These are phyloP conservation scores for Pollenia amentaria DNA, from an alignment of 2,888 invertebrate genomes.

Conservation along the genomic window DNA sequence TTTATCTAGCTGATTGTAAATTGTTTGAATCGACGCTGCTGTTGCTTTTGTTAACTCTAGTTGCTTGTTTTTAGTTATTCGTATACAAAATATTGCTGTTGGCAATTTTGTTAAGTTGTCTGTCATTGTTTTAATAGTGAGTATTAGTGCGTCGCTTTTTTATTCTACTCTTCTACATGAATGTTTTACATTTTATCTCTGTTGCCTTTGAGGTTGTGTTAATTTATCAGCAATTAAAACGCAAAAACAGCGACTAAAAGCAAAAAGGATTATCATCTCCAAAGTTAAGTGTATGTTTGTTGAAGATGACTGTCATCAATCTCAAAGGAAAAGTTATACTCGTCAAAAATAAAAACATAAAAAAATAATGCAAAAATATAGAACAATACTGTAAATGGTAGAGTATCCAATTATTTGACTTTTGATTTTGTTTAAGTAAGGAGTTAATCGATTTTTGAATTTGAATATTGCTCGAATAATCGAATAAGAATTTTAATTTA, in stretches of 20 bases:
- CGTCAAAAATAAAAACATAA: not conserved
- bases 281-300: conserved; percentile 35
- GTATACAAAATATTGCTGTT: conserved; percentile 15
- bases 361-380: not conserved
- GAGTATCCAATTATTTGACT: no score
- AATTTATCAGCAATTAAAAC: conserved; percentile 1
- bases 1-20: conserved; percentile 13
- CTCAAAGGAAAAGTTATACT: conserved; percentile 10
- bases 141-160: not conserved
- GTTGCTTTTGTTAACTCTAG: not conserved
- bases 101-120: conserved; percentile 3
- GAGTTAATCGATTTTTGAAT: no score
- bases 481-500: no score
- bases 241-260: not conserved
- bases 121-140: not conserved
- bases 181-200: not conserved
- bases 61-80: not conserved
- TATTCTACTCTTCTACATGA: not conserved
- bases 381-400: no score
- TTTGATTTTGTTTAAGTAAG: no score
- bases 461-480: no score
- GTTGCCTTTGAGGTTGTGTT: not conserved
- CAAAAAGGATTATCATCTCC: not conserved
- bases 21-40: not conserved
- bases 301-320: conserved; percentile 12